A percentile compares a stretch with the other conserved stretches of the same genome.
phyloP scores from a whole-genome alignment of 2,797 vertebrate species.

The Argyrosomus regius region DNA sequence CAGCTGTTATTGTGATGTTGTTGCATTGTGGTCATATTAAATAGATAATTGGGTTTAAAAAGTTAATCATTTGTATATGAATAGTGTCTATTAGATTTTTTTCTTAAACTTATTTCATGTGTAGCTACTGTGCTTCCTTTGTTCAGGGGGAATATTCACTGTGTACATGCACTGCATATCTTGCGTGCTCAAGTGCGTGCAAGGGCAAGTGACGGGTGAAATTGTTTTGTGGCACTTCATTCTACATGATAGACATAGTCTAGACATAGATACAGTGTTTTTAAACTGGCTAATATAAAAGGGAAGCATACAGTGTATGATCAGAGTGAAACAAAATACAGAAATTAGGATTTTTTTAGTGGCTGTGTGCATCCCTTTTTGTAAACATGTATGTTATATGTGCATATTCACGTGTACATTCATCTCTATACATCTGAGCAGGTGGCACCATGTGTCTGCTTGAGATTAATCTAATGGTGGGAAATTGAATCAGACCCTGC shows the following conservation, averaged over 20 bases:
- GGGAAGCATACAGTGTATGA: background rate
- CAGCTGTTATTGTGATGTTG: conserved; percentile 22
- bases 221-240: conserved; percentile 2
- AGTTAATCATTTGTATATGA: conserved; percentile 29
- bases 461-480: conserved; percentile 72
- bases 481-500: conserved; percentile 77
- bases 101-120: background rate
- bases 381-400: background rate
- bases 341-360: background rate
- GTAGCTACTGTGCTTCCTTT: conserved; percentile 1
- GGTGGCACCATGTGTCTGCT: conserved; percentile 57
- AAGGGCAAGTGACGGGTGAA: background rate
- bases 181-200: background rate
- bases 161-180: background rate
- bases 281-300: background rate
- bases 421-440: conserved; percentile 43
- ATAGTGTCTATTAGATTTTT: background rate
- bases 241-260: too few species aligned
- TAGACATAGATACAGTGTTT: background rate
- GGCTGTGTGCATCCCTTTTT: background rate
- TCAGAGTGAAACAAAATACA: background rate
- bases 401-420: conserved; percentile 7
- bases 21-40: conserved; percentile 36
- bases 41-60: conserved; percentile 29
- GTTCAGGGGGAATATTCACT: conserved; percentile 10